These are phyloP conservation scores for Cryptocheilus praepositus DNA, from an alignment of 2,888 invertebrate species.

Conservation along the genomic window DNA sequence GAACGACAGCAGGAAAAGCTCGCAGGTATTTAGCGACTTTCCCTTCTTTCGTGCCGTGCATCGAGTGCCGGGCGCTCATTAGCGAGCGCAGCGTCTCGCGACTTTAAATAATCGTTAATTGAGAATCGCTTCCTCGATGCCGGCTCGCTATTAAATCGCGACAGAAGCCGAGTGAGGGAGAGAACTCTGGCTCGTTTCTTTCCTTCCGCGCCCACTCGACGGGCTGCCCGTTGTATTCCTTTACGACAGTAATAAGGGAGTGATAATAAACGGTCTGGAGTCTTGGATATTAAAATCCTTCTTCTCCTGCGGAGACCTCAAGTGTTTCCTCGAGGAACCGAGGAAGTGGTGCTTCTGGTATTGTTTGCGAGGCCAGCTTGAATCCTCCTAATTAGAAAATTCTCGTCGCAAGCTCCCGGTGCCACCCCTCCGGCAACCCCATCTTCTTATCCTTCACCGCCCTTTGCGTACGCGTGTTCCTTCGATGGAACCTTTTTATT, in stretches of 20 bases:
- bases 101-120: slow-evolving; percentile 35
- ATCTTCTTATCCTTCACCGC: slow-evolving; percentile 25
- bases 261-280: slow-evolving; percentile 50
- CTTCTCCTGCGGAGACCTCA: slow-evolving; percentile 34
- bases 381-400: slow-evolving; percentile 72
- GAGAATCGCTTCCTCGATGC: slow-evolving; percentile 34
- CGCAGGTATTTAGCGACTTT: no score
- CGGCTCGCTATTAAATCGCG: slow-evolving; percentile 28
- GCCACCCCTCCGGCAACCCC: slow-evolving; percentile 18
- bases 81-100: no score
- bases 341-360: slow-evolving; percentile 54
- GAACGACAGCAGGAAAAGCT: no score
- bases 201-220: not conserved
- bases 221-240: slow-evolving; percentile 5
- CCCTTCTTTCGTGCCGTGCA: no score
- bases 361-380: slow-evolving; percentile 60
- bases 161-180: slow-evolving; percentile 8
- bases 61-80: no score
- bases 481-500: slow-evolving; percentile 48
- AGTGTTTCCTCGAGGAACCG: slow-evolving; percentile 43
- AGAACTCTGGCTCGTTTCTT: slow-evolving; percentile 16
- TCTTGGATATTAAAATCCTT: slow-evolving; percentile 56
- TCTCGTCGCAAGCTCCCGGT: slow-evolving; percentile 55
- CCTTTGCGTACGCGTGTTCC: slow-evolving; percentile 8
- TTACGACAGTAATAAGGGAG: slow-evolving; percentile 48